Evolutionary conservation across 2,888 invertebrate genomes (phyloP).

Genomic region (Cylloceria caligata): DNA sequence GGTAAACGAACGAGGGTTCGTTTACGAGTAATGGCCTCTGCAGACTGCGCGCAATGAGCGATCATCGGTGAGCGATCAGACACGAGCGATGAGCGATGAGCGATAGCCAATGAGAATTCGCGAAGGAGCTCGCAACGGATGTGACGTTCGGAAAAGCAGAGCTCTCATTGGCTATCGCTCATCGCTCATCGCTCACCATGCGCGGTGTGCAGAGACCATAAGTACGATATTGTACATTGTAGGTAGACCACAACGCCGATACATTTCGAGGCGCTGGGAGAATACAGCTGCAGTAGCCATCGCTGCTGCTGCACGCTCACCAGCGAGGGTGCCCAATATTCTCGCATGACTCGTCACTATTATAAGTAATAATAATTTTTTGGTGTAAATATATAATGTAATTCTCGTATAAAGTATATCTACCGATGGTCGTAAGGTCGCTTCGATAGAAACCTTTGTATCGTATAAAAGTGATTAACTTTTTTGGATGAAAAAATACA

Average conservation of each 20-base stretch:
- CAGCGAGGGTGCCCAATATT: slow-evolving; percentile 38
- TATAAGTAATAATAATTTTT: slow-evolving; percentile 66
- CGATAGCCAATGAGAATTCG: no score
- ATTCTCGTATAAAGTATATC: slow-evolving; percentile 35
- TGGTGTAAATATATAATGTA: slow-evolving; percentile 45
- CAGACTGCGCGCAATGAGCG: no score
- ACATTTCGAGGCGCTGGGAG: slow-evolving; percentile 66
- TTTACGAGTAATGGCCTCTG: no score
- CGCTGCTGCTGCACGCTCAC: slow-evolving; percentile 41
- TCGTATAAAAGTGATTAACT: neutral
- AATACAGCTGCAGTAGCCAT: slow-evolving; percentile 63
- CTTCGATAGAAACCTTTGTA: neutral
- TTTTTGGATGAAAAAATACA: neutral
- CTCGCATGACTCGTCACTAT: slow-evolving; percentile 66
- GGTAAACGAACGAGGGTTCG: slow-evolving; percentile 54
- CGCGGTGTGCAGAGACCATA: no score
- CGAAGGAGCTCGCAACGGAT: no score
- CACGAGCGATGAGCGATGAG: no score
- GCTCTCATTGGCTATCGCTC: no score
- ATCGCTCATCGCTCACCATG: no score
- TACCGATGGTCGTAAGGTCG: neutral
- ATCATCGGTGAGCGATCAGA: no score
- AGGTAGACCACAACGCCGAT: slow-evolving; percentile 43
- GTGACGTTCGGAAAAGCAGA: no score
- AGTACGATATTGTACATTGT: slow-evolving; percentile 18